Base-by-base conservation (phyloP, 2,113 vertebrate species). In the Ranitomeya variabilis region DNA sequence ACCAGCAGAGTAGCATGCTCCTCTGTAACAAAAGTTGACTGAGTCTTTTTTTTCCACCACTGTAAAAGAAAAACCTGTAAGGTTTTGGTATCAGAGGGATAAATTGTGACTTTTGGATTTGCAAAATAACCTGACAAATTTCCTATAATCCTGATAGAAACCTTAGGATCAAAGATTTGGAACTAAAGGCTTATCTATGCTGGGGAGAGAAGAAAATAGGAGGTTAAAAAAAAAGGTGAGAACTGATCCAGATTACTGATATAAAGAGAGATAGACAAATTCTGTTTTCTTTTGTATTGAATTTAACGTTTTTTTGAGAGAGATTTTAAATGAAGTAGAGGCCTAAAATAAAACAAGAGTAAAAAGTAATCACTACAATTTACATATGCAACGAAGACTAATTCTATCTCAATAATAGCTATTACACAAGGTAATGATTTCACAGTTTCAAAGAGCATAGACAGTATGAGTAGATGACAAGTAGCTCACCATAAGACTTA, bases 91-190 rank as follows among this genome's bases (percentile, higher is more conserved):
- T 79, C 77, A 57, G 18, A 59, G 78, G 78, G 78, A 80, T 14
- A 31, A 13, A 57, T 45, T n/a, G 23, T 8, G n/a, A 80, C 23
- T 19, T 81, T 62, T 37, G 23, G 23, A 81, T 62, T 81, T 62
- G 11, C 37, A 57, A 62, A 26, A 37, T 31, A 60, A 23, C 57
- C 79, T 60, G 12, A 81, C 6, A 62, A 81, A 81, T 37, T 81
- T 57, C 79, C 62, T 81, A 37, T 80, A 55, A 81, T 81, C 79
- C 79, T 81, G 23, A 4, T 13, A 37, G n/a, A n/a, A 23, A 81
- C 23, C 57, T 81, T 16, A 18, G 15, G 37, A 81, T n/a, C 79
- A 31, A 19, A 81, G 26, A 19, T 57, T 37, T 3, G 15, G 15
- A 81, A 81, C 79, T 37, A 6, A 81, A 16, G 57, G 26, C 79